Evolutionary conservation across 2,113 vertebrate genomes (phyloP).

Genomic region (Lasiurus borealis): DNA sequence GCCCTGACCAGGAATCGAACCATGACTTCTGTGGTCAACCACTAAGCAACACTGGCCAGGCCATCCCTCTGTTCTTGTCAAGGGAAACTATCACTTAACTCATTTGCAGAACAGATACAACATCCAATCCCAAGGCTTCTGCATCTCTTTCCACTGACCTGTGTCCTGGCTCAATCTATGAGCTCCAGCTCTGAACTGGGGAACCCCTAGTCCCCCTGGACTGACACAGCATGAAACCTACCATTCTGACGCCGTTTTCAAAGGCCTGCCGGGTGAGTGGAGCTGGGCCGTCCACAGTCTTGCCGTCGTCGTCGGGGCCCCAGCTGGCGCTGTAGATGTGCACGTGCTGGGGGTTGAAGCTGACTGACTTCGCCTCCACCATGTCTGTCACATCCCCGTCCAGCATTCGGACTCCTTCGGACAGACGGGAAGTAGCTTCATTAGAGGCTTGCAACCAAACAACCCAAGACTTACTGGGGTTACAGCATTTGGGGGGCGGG

Average conservation of each 20-base stretch:
- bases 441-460: background rate
- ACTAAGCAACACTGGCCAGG: too few relatives aligned
- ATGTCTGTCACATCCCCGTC: constrained; percentile 99
- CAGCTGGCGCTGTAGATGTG: constrained; percentile 99
- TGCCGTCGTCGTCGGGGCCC: constrained; percentile 98
- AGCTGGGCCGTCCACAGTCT: constrained; percentile 98
- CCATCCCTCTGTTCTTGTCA: background rate
- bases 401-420: constrained; percentile 97
- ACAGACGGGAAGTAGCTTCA: background rate
- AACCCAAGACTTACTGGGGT: background rate
- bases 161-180: background rate
- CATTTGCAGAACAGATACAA: background rate
- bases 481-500: background rate
- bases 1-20: too few relatives aligned
- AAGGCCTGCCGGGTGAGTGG: constrained; percentile 97
- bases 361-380: constrained; percentile 98
- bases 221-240: constrained; percentile 81
- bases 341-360: constrained; percentile 97
- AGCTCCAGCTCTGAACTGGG: background rate
- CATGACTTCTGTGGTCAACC: too few relatives aligned
- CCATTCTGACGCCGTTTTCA: constrained; percentile 97
- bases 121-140: background rate
- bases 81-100: background rate
- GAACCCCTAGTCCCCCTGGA: background rate
- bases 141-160: background rate